These are phyloP conservation scores for Eonycteris spelaea DNA, from an alignment of 2,113 vertebrate species.

Conservation along the genomic window DNA sequence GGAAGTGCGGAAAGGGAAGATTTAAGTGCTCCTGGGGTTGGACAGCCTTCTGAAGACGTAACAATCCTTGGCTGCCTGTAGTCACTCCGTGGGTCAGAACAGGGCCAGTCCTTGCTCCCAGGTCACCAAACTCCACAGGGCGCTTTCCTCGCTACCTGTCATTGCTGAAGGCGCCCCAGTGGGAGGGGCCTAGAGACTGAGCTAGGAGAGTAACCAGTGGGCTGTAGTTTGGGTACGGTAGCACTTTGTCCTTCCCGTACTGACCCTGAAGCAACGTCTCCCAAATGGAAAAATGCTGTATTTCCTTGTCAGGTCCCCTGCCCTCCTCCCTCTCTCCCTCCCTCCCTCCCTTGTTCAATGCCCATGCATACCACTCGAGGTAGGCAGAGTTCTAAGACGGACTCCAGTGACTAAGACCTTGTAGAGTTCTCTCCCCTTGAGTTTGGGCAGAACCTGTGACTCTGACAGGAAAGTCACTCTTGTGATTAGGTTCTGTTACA, in stretches of 20 bases:
- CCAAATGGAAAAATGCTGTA: background rate
- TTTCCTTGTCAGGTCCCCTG: background rate
- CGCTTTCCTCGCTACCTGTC: accelerated
- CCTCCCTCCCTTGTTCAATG: background rate
- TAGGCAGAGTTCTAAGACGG: background rate
- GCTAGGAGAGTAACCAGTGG: accelerated
- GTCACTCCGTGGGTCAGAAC: background rate
- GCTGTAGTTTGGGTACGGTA: accelerated
- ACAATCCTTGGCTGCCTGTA: background rate
- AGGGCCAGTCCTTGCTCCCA: background rate
- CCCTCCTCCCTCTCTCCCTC: accelerated
- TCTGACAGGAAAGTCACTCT: background rate
- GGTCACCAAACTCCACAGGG: background rate
- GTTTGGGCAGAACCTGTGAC: background rate
- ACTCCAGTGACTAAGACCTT: background rate
- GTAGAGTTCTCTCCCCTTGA: background rate
- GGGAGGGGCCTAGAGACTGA: background rate
- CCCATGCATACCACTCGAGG: accelerated
- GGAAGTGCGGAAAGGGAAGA: background rate
- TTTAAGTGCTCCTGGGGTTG: background rate
- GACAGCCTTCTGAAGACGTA: background rate
- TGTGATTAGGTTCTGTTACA: background rate
- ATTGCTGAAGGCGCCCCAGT: accelerated
- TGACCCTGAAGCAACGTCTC: background rate
- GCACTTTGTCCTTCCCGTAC: background rate